Percentiles rank a stretch among this genome's conserved stretches.
Conservation (phyloP, 2,888 invertebrate genomes). For the Octodonta nipae region DNA sequence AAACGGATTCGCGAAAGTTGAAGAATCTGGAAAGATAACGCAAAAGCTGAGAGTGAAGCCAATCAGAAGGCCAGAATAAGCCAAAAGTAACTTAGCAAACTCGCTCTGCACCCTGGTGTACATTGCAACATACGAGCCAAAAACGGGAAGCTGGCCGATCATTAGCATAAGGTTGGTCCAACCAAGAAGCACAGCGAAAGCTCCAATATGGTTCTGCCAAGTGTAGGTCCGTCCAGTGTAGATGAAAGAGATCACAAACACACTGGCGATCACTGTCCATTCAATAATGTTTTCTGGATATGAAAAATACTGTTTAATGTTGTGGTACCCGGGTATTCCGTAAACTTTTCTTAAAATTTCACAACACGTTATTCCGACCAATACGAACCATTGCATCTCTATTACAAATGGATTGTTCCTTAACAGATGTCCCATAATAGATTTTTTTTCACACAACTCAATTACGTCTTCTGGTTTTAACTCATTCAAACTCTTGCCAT, state of each 20-base stretch:
- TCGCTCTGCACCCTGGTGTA: slow-evolving; percentile 77
- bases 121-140: slow-evolving; percentile 84
- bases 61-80: slow-evolving; percentile 70
- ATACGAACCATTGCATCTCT: slow-evolving; percentile 71
- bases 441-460: slow-evolving; percentile 63
- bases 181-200: slow-evolving; percentile 70
- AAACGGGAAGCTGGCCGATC: slow-evolving; percentile 77
- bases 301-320: slow-evolving; percentile 63
- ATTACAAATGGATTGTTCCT: slow-evolving; percentile 62
- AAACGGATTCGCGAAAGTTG: slow-evolving; percentile 70
- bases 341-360: slow-evolving; percentile 70
- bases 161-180: slow-evolving; percentile 83
- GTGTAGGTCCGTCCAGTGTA: slow-evolving; percentile 63
- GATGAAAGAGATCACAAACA: slow-evolving; percentile 69
- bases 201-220: slow-evolving; percentile 79
- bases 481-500: slow-evolving; percentile 45
- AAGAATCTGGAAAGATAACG: slow-evolving; percentile 71
- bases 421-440: slow-evolving; percentile 60
- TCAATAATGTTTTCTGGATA: slow-evolving; percentile 77
- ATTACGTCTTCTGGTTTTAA: slow-evolving; percentile 44
- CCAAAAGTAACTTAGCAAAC: slow-evolving; percentile 70
- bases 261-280: slow-evolving; percentile 74
- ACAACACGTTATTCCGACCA: slow-evolving; percentile 63
- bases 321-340: slow-evolving; percentile 68
- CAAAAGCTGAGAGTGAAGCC: slow-evolving; percentile 81